Conservation (phyloP, 2,113 vertebrate species). For the Lepisosteus oculatus region DNA sequence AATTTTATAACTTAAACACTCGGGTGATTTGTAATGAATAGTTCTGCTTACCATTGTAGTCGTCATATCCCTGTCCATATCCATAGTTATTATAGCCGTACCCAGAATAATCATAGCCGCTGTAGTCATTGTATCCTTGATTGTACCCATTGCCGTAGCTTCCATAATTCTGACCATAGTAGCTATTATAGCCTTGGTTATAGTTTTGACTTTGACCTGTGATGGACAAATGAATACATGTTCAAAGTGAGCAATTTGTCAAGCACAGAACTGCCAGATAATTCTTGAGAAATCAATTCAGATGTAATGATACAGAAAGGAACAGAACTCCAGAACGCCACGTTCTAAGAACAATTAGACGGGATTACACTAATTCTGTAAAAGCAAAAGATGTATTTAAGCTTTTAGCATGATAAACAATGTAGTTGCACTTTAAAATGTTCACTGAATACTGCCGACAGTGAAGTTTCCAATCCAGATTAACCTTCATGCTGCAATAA, state of each 20-base stretch:
- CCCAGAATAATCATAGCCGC: slow-evolving; percentile 84
- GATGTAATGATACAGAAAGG: not conserved
- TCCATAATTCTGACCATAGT: slow-evolving; percentile 86
- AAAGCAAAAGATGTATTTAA: too few species aligned
- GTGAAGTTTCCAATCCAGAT: too few species aligned
- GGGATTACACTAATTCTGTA: too few species aligned
- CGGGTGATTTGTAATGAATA: slow-evolving; percentile 4
- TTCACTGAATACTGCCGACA: too few species aligned
- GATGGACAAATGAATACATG: not conserved
- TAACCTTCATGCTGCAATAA: too few species aligned
- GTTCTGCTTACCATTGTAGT: slow-evolving; percentile 78
- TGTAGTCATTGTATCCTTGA: slow-evolving; percentile 81
- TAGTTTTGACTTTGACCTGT: slow-evolving; percentile 81
- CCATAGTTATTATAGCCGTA: slow-evolving; percentile 85
- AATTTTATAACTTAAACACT: not conserved
- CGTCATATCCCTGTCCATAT: slow-evolving; percentile 82
- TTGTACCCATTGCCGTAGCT: slow-evolving; percentile 82
- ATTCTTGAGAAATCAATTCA: too few species aligned
- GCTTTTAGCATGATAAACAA: too few species aligned
- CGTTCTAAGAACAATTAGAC: too few species aligned
- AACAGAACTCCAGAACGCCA: not conserved
- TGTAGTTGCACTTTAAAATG: too few species aligned
- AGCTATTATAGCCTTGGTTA: slow-evolving; percentile 84
- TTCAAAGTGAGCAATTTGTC: too few species aligned
- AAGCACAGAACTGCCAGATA: too few species aligned